phyloP scores from a whole-genome alignment of 2,113 vertebrate genomes.

The Herpailurus yagouaroundi region DNA sequence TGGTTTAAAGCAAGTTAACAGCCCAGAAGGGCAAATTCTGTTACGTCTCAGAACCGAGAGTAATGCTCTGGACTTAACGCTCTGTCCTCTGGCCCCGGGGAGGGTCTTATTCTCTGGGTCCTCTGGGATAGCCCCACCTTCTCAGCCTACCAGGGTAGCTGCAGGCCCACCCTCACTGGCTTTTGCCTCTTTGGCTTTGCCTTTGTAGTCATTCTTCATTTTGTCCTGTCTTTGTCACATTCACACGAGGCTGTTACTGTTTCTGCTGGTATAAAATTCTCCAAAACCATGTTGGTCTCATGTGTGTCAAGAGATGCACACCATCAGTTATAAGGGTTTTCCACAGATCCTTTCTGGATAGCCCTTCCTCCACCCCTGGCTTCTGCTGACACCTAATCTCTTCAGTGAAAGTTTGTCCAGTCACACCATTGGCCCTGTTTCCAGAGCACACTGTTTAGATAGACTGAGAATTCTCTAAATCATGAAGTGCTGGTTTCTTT shows the following conservation, averaged over 20 bases:
- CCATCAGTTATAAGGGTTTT: background rate
- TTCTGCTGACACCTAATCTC: constrained; percentile 10
- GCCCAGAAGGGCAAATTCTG: background rate
- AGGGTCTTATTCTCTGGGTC: background rate
- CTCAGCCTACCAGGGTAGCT: background rate
- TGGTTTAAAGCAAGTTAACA: constrained; percentile 14
- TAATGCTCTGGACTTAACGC: background rate
- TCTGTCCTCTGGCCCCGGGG: background rate
- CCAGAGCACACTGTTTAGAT: background rate
- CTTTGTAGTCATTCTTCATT: constrained; percentile 15
- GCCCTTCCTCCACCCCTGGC: background rate
- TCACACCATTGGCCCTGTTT: constrained; percentile 1
- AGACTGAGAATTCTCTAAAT: constrained; percentile 21
- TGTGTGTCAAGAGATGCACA: constrained; percentile 15
- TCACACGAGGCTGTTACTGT: background rate
- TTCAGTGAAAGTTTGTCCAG: constrained; percentile 1
- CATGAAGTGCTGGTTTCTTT: constrained; percentile 5
- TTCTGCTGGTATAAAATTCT: constrained; percentile 18
- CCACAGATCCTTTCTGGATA: background rate
- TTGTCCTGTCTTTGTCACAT: background rate
- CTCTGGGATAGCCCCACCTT: background rate
- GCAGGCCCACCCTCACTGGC: background rate
- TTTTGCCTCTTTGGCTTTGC: background rate
- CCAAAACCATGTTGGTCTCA: background rate
- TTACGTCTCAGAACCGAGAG: background rate